These are phyloP conservation scores for Sipha flava DNA, from an alignment of 1,140 invertebrate genomes.

Conservation along the genomic window DNA sequence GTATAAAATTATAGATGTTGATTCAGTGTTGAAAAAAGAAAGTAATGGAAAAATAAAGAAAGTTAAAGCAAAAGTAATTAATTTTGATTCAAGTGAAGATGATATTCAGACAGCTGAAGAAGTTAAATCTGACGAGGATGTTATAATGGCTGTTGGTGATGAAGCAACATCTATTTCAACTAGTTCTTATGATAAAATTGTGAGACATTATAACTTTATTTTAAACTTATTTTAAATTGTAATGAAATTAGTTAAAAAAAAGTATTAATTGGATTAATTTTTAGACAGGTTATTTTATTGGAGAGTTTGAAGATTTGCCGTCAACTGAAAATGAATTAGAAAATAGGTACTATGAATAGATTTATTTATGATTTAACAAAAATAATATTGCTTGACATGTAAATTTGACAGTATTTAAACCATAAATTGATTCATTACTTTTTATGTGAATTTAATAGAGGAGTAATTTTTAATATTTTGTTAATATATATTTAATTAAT, in stretches of 20 bases:
- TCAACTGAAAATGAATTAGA: slow-evolving; percentile 22
- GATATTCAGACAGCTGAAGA: slow-evolving; percentile 35
- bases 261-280: neutral
- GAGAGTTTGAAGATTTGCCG: slow-evolving; percentile 24
- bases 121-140: slow-evolving; percentile 37
- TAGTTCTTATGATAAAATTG: slow-evolving; percentile 33
- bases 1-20: neutral
- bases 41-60: slow-evolving; percentile 37
- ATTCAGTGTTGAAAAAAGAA: slow-evolving; percentile 41
- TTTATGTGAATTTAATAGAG: too few relatives aligned
- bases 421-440: too few relatives aligned
- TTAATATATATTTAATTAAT: too few relatives aligned
- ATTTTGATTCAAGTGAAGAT: slow-evolving; percentile 39
- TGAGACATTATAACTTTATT: neutral
- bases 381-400: too few relatives aligned
- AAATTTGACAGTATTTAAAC: too few relatives aligned
- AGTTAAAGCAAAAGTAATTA: slow-evolving; percentile 34
- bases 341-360: slow-evolving; percentile 20
- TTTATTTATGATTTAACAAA: too few relatives aligned
- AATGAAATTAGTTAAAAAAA: neutral
- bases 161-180: neutral
- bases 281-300: slow-evolving; percentile 29
- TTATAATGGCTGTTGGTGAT: slow-evolving; percentile 24
- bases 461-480: too few relatives aligned
- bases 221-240: neutral